A percentile compares a stretch with the other conserved stretches of the same genome.
Conservation (phyloP, 2,888 invertebrate genomes). For the Chloroclysta siterata region DNA sequence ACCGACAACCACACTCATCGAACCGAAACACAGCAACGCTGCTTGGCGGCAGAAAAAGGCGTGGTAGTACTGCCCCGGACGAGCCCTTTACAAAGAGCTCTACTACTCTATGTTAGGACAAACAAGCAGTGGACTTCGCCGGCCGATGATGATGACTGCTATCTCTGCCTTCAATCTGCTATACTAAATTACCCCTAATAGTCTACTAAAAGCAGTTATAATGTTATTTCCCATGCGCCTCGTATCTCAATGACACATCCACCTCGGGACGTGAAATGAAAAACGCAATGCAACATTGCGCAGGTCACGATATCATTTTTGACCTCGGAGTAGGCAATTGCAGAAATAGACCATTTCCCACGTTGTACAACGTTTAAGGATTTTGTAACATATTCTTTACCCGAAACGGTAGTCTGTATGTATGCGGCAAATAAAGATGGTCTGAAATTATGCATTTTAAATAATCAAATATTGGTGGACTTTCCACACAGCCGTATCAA, state of each 20-base stretch:
- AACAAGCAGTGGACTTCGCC: too few species aligned
- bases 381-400: conserved; percentile 1
- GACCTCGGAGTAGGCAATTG: conserved; percentile 22
- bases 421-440: neutral
- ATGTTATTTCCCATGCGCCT: conserved; percentile 27
- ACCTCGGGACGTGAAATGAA: conserved; percentile 26
- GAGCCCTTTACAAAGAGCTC: too few species aligned
- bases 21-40: too few species aligned
- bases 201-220: conserved; percentile 1
- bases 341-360: conserved; percentile 27
- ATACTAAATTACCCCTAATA: neutral
- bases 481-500: too few species aligned
- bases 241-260: conserved; percentile 24
- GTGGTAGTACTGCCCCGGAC: too few species aligned
- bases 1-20: too few species aligned
- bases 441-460: too few species aligned
- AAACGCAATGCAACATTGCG: conserved; percentile 25
- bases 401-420: neutral
- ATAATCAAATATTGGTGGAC: too few species aligned
- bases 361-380: conserved; percentile 13
- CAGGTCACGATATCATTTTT: conserved; percentile 33
- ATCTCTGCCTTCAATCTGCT: neutral
- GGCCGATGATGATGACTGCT: too few species aligned
- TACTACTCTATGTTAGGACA: too few species aligned
- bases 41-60: too few species aligned